Evolutionary conservation across 2,113 vertebrate genomes (phyloP), one percentile per base, ranked within the genome.

Genomic region (Odontophorus gujanensis): DNA sequence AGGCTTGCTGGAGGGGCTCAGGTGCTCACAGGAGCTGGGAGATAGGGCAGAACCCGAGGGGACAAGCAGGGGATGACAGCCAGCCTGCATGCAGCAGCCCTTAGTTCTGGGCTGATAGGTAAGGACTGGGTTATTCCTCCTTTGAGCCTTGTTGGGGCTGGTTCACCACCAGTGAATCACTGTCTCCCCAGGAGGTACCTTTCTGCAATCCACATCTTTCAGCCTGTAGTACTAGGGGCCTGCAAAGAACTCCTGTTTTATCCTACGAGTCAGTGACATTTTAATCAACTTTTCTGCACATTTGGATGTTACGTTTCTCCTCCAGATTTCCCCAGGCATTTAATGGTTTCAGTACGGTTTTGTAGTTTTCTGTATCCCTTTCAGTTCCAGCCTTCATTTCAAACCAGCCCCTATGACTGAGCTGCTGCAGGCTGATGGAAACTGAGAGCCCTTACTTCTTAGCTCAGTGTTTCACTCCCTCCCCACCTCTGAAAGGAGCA

Each of bases 61-160:
- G 57, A 81, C 66, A 36, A 25, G 25, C 36, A 78, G 71, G 36
- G 57, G 47, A 42, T 69, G 38, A 34, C 61, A 89, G 69, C 28
- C 73, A 48, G 42, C 12, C 50, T n/a, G 24, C 30, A 58, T 8
- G 7, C 22, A 45, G 13, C 74, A 81, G 42, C 22, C 61, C 57
- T 77, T 22, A 22, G 36, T 24, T 69, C 53, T 50, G 45, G 63
- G n/a, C 61, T 63, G 25, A 12, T 21, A 34, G 50, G 43, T 12
- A 82, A 69, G 43, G 42, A 42, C 25, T 12, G 16, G 4, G 4
- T 32, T 53, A n/a, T 6, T 72, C 25, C 1, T 43, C 79, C 59
- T n/a, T 13, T 22, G 30, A 82, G 59, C 57, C 67, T 57, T 5
- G 1, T 61, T 68, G 36, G n/a, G 51, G 48, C 36, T 0, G 0